Evolutionary conservation across 2,888 invertebrate species (phyloP).

Genomic region (Phengaris alcon): DNA sequence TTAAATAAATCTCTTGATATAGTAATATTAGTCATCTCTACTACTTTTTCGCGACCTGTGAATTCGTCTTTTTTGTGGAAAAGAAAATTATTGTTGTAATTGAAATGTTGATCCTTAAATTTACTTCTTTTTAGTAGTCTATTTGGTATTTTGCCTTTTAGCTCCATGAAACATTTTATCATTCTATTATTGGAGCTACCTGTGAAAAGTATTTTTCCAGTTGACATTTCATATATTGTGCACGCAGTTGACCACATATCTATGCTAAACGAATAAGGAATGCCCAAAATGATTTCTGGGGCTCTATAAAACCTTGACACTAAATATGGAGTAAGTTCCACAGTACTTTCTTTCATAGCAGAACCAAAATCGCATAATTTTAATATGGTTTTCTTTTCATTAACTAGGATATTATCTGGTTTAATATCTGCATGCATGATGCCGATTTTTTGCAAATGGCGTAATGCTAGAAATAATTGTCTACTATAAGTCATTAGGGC

Average conservation of each 20-base stretch:
- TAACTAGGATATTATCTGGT: conserved; percentile 99
- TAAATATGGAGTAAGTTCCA: conserved; percentile 98
- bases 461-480: conserved; percentile 94
- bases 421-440: conserved; percentile 99
- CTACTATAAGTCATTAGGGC: conserved; percentile 97
- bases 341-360: conserved; percentile 93
- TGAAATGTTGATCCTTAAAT: conserved; percentile 98
- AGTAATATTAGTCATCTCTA: conserved; percentile 91
- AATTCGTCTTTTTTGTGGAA: conserved; percentile 98
- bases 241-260: conserved; percentile 99
- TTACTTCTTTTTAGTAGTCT: conserved; percentile 94
- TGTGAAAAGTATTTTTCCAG: conserved; percentile 97
- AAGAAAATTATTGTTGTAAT: conserved; percentile 95
- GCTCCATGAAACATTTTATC: conserved; percentile 98
- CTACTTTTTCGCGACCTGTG: conserved; percentile 97
- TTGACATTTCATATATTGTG: conserved; percentile 98
- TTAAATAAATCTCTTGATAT: conserved; percentile 89
- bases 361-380: conserved; percentile 99
- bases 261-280: conserved; percentile 95
- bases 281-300: conserved; percentile 98
- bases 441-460: conserved; percentile 94
- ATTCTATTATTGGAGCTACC: conserved; percentile 99
- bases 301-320: conserved; percentile 99
- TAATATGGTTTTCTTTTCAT: conserved; percentile 95
- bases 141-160: conserved; percentile 98